Conservation (phyloP, 2,888 invertebrate species). For the Pseudolycoriella hygida region DNA sequence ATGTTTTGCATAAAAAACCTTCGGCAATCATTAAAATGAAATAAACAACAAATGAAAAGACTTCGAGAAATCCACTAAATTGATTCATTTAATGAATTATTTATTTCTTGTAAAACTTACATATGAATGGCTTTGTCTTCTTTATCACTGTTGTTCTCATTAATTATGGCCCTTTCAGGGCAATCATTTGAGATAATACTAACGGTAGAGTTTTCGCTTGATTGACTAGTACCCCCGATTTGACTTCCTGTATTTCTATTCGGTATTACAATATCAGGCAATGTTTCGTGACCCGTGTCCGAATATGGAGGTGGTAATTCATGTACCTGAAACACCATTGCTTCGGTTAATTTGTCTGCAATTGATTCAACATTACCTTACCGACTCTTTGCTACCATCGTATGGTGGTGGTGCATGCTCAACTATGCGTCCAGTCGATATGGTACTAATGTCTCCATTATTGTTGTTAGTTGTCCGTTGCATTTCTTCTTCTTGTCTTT, state of each 20-base stretch:
- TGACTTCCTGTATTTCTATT: not conserved
- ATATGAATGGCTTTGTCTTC: not conserved
- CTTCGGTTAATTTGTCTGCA: not conserved
- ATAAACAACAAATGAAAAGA: no score
- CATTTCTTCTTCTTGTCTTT: conserved; percentile 2
- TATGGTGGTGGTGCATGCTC: conserved; percentile 14
- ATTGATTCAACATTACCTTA: conserved; percentile 1
- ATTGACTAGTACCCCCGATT: not conserved
- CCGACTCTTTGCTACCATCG: conserved; percentile 8
- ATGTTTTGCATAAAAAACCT: no score
- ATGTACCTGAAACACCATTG: conserved; percentile 7
- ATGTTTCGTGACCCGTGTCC: conserved; percentile 20
- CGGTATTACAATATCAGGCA: not conserved
- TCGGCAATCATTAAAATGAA: no score
- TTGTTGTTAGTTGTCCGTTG: not conserved
- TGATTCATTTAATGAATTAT: no score
- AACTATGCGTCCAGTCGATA: not conserved
- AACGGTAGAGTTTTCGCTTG: not conserved
- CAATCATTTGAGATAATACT: not conserved
- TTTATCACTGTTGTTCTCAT: not conserved
- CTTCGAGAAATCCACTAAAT: no score
- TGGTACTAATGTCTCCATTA: not conserved
- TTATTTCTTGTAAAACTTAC: not conserved
- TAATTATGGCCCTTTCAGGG: not conserved
- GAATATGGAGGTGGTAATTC: conserved; percentile 13